Base-by-base conservation (phyloP, 1,140 invertebrate genomes). In the Drosophila kanapiae region DNA sequence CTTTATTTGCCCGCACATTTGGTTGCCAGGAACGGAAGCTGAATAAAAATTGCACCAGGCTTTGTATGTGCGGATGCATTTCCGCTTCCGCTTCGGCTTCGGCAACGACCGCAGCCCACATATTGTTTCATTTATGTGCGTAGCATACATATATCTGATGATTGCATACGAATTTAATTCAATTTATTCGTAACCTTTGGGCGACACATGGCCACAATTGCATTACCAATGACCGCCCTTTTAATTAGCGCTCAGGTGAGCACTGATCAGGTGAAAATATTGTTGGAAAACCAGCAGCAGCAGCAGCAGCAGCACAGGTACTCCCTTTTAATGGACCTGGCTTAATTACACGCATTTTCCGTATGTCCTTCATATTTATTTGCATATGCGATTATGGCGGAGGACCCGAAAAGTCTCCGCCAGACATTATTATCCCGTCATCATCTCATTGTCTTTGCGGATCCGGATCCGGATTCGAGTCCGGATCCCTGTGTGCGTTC, bases 141-240 rank as follows among this genome's bases (percentile, higher is more conserved):
- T 48, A 59, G 68, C 18, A 35, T 8, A 76, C 40, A 37, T 63
- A 47, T 53, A 63, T 38, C 62, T 60, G 61, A 51, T 86, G 83
- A 88, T 80, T 88, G 84, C 68, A 74, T 87, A 69, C 58, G 57
- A 62, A 84, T 83, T 87, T 88, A 87, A 87, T 83, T 88, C 69
- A 84, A 88, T 87, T 83, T 64, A 81, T 68, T 81, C 33, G 42
- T 49, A 62, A 40, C 58, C 60, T 70, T 69, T 53, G 33, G 33
- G 29, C 47, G 10, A 29, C 37, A 65, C 68, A 65, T 71, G 78
- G 62, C 78, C 82, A 65, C 75, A 86, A 82, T 65, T 76, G 60
- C 43, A 61, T 67, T 78, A 49, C 76, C 61, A 13, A 23, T 42
- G 61, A 37, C 49, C 43, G 48, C 45, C 31, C 42, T 78, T 81